Evolutionary conservation across 2,113 vertebrate genomes (phyloP).

Genomic region (Bolborhynchus lineola): DNA sequence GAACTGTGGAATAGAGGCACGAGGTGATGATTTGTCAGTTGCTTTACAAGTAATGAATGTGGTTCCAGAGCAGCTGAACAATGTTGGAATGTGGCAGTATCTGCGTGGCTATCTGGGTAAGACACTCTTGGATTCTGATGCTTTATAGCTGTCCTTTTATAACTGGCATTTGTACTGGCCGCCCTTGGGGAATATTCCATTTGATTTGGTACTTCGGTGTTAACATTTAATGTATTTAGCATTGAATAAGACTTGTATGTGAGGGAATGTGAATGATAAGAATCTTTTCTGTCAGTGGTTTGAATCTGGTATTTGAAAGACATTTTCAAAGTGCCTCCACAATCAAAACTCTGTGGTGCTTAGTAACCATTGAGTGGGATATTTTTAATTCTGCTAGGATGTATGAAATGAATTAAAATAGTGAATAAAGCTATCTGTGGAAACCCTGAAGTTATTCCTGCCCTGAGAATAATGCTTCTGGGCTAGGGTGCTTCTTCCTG

Average conservation of each 20-base stretch:
- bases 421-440: not conserved
- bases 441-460: not conserved
- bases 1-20: slow-evolving; percentile 79
- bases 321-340: not conserved
- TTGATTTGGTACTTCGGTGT: not conserved
- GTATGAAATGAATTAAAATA: not conserved
- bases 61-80: slow-evolving; percentile 81
- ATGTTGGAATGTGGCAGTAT: slow-evolving; percentile 81
- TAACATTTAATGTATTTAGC: not conserved
- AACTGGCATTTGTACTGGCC: not conserved
- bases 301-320: not conserved
- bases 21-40: slow-evolving; percentile 82
- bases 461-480: not conserved
- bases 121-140: not conserved
- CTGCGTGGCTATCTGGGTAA: slow-evolving; percentile 77
- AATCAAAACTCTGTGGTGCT: not conserved
- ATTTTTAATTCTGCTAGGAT: not conserved
- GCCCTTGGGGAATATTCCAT: not conserved
- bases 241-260: not conserved
- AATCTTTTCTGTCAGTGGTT: not conserved
- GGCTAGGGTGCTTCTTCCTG: not conserved
- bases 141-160: not conserved
- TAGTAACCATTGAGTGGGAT: no score
- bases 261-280: not conserved
- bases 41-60: slow-evolving; percentile 81